A percentile compares a stretch with the other conserved stretches of the same genome.
Conservation (phyloP, 2,888 invertebrate genomes). For the Drosophila leonis region DNA sequence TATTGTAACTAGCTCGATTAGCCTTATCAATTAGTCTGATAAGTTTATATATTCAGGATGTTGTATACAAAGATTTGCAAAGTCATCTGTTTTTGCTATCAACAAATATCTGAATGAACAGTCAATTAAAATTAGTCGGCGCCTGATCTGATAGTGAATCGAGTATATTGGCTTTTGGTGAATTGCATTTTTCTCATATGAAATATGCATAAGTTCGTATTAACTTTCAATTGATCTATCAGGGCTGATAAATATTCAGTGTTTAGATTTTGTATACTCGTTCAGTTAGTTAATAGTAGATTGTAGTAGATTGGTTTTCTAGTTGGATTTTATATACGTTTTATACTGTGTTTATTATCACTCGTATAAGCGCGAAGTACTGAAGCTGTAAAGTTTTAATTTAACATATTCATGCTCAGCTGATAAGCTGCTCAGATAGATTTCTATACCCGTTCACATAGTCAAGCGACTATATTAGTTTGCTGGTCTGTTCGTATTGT, state of each 20-base stretch:
- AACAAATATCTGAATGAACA: conserved; percentile 32
- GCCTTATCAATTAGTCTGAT: conserved; percentile 32
- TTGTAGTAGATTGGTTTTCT: not conserved
- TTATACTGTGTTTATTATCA: not conserved
- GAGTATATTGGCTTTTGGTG: not conserved
- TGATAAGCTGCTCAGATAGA: conserved; percentile 1
- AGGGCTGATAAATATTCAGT: not conserved
- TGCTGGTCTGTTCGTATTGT: not conserved
- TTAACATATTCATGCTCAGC: not conserved
- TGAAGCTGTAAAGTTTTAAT: not conserved
- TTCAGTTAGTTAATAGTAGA: not conserved
- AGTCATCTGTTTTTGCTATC: conserved; percentile 38
- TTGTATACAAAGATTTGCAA: conserved; percentile 34
- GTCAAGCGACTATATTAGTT: not conserved
- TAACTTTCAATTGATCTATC: not conserved
- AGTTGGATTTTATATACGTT: not conserved
- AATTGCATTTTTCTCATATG: not conserved
- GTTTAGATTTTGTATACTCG: not conserved
- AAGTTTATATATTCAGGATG: conserved; percentile 36
- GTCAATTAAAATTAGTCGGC: conserved; percentile 2
- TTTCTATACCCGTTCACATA: not conserved
- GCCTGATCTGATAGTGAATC: not conserved
- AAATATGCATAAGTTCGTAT: not conserved
- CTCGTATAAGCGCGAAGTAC: too few relatives aligned
- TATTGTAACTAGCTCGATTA: conserved; percentile 38